phyloP scores from a whole-genome alignment of 2,113 vertebrate species.

The Lucifuga dentata region DNA sequence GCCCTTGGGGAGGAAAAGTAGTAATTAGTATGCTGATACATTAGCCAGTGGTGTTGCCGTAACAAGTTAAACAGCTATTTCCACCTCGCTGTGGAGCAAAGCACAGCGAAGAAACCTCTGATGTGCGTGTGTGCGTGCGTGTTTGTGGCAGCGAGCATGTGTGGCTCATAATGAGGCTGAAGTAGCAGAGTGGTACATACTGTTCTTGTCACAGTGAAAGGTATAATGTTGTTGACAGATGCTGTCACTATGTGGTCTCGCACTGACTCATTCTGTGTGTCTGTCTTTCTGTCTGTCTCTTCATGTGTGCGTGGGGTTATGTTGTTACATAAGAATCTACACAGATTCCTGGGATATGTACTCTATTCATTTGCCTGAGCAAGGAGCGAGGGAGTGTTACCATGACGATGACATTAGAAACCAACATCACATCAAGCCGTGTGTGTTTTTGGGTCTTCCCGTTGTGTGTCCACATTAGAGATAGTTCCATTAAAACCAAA shows the following conservation, averaged over 20 bases:
- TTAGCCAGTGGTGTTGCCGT: slow-evolving; percentile 65
- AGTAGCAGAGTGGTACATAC: slow-evolving; percentile 60
- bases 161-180: slow-evolving; percentile 60
- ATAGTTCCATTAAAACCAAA: slow-evolving; percentile 30
- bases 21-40: slow-evolving; percentile 75
- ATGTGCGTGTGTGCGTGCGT: slow-evolving; percentile 11
- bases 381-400: slow-evolving; percentile 78
- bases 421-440: slow-evolving; percentile 69
- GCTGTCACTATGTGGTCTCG: slow-evolving; percentile 66
- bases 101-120: slow-evolving; percentile 25
- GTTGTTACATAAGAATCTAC: slow-evolving; percentile 78
- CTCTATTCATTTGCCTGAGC: slow-evolving; percentile 67
- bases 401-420: slow-evolving; percentile 82
- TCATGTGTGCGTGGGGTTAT: slow-evolving; percentile 56
- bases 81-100: slow-evolving; percentile 32
- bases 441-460: slow-evolving; percentile 55
- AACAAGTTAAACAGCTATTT: slow-evolving; percentile 68
- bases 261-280: slow-evolving; percentile 66
- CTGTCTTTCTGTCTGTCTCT: slow-evolving; percentile 51
- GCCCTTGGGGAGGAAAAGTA: slow-evolving; percentile 50
- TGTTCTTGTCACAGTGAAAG: slow-evolving; percentile 71
- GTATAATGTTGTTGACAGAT: slow-evolving; percentile 67
- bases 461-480: slow-evolving; percentile 29
- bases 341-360: slow-evolving; percentile 67
- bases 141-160: slow-evolving; percentile 1